Conservation (phyloP, 2,797 vertebrate species). For the Acrossocheilus wenchowensis region DNA sequence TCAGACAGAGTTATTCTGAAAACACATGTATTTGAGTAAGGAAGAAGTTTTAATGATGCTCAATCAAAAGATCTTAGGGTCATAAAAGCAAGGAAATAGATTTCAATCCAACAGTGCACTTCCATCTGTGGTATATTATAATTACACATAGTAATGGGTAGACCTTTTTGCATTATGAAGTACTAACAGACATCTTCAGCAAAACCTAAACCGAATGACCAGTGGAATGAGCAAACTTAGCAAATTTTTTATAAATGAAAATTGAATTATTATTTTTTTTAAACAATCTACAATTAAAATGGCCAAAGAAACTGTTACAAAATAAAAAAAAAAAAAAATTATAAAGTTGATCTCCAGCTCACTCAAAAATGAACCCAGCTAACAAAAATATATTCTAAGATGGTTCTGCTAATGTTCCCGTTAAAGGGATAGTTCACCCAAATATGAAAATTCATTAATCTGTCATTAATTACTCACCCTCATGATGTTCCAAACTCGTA, state of each 20-base stretch:
- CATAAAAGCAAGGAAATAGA: neutral
- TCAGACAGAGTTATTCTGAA: neutral
- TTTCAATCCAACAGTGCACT: neutral
- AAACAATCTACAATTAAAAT: neutral
- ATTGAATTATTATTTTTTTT: too few relatives aligned
- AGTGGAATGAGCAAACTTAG: neutral
- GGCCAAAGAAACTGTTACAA: neutral
- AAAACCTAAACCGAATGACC: neutral
- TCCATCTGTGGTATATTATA: slow-evolving; percentile 1
- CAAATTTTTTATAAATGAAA: neutral
- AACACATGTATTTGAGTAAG: neutral
- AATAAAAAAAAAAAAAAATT: neutral
- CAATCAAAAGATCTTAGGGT: neutral
- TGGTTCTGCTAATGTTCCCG: neutral
- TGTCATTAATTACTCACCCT: neutral
- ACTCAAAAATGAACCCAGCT: neutral
- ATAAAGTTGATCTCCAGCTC: neutral
- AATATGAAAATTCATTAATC: neutral
- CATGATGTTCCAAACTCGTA: neutral
- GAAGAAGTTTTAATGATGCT: slow-evolving; percentile 7
- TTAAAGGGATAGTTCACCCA: neutral
- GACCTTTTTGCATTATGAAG: neutral
- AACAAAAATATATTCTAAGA: neutral
- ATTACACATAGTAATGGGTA: neutral
- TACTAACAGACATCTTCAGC: neutral